These are phyloP conservation scores for Brachionus manjavacas DNA, from an alignment of 1,140 invertebrate genomes.

Conservation along the genomic window DNA sequence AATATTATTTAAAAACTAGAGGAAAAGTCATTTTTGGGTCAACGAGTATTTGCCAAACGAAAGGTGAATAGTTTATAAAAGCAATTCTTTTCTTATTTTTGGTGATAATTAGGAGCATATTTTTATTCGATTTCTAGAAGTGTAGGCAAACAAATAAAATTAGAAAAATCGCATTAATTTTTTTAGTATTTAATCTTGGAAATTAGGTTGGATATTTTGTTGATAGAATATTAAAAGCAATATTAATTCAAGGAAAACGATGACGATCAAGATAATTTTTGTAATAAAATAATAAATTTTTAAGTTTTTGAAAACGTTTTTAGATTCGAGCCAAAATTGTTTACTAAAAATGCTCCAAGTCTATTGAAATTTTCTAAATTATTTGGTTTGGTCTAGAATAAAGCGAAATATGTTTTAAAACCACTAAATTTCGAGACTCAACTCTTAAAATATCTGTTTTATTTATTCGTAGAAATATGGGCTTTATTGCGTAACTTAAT, in stretches of 20 bases:
- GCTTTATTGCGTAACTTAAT: background rate
- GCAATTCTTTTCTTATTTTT: background rate
- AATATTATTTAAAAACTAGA: background rate
- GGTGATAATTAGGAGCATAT: background rate
- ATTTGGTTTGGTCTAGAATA: background rate
- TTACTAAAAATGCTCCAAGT: background rate
- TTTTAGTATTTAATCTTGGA: background rate
- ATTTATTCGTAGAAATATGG: background rate
- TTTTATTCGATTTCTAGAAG: background rate
- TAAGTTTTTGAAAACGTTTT: background rate
- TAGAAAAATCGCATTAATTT: background rate
- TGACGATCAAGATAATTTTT: background rate
- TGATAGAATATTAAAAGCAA: background rate
- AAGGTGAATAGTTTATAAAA: background rate
- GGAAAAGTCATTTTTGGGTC: background rate
- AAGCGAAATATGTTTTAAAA: background rate
- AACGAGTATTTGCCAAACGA: background rate
- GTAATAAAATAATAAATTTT: background rate
- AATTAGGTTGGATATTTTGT: background rate
- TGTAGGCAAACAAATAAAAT: background rate
- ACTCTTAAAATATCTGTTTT: background rate
- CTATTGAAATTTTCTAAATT: background rate
- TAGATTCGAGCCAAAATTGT: background rate
- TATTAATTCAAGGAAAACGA: background rate
- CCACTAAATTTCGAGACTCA: background rate